Evolutionary conservation across 2,113 vertebrate genomes (phyloP).

Genomic region (Sardina pilchardus): DNA sequence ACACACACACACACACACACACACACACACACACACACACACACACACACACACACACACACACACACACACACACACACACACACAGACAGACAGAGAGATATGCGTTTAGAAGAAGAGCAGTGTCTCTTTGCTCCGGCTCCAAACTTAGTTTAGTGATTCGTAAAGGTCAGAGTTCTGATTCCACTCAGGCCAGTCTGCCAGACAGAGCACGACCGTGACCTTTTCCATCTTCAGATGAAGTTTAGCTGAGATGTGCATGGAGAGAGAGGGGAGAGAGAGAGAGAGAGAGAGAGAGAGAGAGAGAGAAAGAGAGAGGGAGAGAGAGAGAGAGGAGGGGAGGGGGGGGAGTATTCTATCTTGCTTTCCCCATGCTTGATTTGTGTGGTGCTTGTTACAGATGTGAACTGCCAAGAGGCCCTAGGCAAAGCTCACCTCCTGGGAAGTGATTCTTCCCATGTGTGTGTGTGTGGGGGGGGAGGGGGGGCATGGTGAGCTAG

Average conservation of each 20-base stretch:
- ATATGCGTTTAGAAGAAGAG: background rate
- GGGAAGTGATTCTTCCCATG: background rate
- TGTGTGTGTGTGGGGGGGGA: too few relatives aligned
- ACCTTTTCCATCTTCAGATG: constrained; percentile 37
- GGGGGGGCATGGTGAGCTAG: too few relatives aligned
- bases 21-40: background rate
- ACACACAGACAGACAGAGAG: background rate
- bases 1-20: background rate
- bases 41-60: background rate
- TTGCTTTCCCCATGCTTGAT: constrained; percentile 25
- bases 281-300: constrained; percentile 8
- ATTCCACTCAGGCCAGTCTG: constrained; percentile 54
- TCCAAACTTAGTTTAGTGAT: constrained; percentile 18
- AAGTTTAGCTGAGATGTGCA: constrained; percentile 31
- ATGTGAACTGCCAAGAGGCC: background rate
- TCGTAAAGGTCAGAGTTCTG: constrained; percentile 49
- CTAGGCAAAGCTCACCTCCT: background rate
- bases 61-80: background rate
- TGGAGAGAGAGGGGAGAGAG: background rate
- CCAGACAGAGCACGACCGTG: constrained; percentile 39
- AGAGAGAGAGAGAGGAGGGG: constrained; percentile 2
- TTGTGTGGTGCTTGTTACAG: constrained; percentile 14
- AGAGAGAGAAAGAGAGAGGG: background rate
- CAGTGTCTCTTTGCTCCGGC: background rate
- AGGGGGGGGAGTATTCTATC: constrained; percentile 3